Base-by-base conservation (phyloP, 2,113 vertebrate species). In the Scopus umbretta region DNA sequence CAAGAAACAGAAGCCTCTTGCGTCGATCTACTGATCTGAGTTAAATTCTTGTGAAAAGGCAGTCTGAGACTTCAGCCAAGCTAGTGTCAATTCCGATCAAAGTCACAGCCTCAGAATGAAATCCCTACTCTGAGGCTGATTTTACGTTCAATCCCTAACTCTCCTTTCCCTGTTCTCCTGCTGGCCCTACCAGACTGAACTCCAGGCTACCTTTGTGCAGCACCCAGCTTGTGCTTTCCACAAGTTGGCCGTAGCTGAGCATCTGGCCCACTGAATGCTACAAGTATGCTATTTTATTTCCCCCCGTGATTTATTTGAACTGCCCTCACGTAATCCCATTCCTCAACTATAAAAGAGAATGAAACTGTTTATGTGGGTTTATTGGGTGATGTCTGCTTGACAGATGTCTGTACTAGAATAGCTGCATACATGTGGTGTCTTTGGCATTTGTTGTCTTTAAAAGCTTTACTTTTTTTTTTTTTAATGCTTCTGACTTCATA, bases 391-490 rank as follows among this genome's bases (percentile, higher is more conserved):
- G 97, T 98, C 98, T 98, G 98, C 96, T 96, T 94, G 97, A 94
- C 98, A 98, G 98, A 98, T 98, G 98, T 98, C 96, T 89, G 95
- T 94, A 96, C 93, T 38, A 58, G 23, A 96, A 87, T 93, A 96
- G 96, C 97, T 88, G 61, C 50, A 76, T 88, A 90, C 97, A 96
- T 96, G 96, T 97, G 96, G 89, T 87, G 95, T 97, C 97, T 97
- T 96, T 92, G 97, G 97, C 94, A 91, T 96, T 97, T 85, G 29
- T 52, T 95, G 88, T 86, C 94, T 95, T 97, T 98, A 94, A 97
- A 98, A 98, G 95, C 81, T 96, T 94, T 93, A 94, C 73, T 97
- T 96, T 96, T 97, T 96, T 96, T 80, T 75, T 67, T 82, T 91
- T 95, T 56, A 96, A 97, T 70, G 21, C 92, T 85, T 97, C 86